Conservation (phyloP, 2,113 vertebrate genomes). For the Puntigrus tetrazona region DNA sequence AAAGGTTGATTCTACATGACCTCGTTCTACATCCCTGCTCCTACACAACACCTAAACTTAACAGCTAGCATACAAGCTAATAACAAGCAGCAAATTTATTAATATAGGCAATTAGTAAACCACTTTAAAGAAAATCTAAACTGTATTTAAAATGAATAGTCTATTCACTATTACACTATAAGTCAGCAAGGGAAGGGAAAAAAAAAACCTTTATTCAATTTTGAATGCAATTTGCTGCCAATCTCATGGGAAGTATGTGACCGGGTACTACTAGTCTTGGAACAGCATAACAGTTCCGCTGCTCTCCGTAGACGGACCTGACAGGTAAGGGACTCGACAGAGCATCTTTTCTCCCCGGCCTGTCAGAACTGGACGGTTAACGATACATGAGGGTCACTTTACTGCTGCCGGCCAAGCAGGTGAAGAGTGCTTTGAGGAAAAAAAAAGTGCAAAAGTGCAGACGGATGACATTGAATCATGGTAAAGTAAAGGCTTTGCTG, state of each 20-base stretch:
- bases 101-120: too few species aligned
- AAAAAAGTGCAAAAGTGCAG: neutral
- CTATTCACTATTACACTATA: neutral
- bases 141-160: neutral
- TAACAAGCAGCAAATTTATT: too few species aligned
- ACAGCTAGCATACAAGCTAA: too few species aligned
- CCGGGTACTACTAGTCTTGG: slow-evolving; percentile 12
- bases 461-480: slow-evolving; percentile 24
- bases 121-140: too few species aligned
- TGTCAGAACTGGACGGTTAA: slow-evolving; percentile 16
- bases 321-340: neutral
- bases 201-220: neutral
- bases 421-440: neutral
- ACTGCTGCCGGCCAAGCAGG: neutral
- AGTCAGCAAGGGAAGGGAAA: neutral
- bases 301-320: neutral
- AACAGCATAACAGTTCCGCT: neutral
- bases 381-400: slow-evolving; percentile 25
- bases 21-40: too few species aligned
- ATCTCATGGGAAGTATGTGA: neutral
- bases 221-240: neutral
- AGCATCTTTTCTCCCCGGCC: slow-evolving; percentile 16
- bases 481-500: neutral
- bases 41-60: too few species aligned
- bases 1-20: too few species aligned